Conservation (phyloP, 2,888 invertebrate species). For the Anticlea derivata region DNA sequence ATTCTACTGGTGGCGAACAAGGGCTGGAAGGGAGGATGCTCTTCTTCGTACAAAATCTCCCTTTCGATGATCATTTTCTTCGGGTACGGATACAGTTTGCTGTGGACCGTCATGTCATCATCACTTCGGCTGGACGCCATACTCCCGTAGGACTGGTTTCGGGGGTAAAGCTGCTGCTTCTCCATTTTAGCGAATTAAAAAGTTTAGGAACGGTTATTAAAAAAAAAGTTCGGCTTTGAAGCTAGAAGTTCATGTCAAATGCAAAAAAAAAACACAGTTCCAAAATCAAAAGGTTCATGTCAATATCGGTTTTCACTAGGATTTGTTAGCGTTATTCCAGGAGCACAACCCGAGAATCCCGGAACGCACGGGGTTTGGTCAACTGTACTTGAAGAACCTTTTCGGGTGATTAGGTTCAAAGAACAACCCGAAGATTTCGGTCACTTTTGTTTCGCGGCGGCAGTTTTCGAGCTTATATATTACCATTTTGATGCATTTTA, state of each 20-base stretch:
- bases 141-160: constrained; percentile 76
- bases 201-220: constrained; percentile 11
- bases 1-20: constrained; percentile 68
- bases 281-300: constrained; percentile 16
- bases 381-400: constrained; percentile 80
- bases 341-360: constrained; percentile 55
- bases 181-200: constrained; percentile 49
- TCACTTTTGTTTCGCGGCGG: constrained; percentile 65
- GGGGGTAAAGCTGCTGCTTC: constrained; percentile 57
- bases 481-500: constrained; percentile 79
- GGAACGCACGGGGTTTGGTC: constrained; percentile 61
- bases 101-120: constrained; percentile 77
- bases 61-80: constrained; percentile 72
- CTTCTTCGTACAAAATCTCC: constrained; percentile 74
- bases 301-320: constrained; percentile 37
- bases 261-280: constrained; percentile 21
- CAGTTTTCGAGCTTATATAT: constrained; percentile 65
- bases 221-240: constrained; percentile 13
- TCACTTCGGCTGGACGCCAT: constrained; percentile 71
- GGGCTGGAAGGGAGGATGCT: constrained; percentile 73
- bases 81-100: constrained; percentile 69
- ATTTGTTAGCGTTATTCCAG: constrained; percentile 49
- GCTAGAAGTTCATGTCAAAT: constrained; percentile 16
- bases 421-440: constrained; percentile 67
- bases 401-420: constrained; percentile 77